Evolutionary conservation across 2,888 invertebrate species (phyloP).

Genomic region (Electrophaes corylata): DNA sequence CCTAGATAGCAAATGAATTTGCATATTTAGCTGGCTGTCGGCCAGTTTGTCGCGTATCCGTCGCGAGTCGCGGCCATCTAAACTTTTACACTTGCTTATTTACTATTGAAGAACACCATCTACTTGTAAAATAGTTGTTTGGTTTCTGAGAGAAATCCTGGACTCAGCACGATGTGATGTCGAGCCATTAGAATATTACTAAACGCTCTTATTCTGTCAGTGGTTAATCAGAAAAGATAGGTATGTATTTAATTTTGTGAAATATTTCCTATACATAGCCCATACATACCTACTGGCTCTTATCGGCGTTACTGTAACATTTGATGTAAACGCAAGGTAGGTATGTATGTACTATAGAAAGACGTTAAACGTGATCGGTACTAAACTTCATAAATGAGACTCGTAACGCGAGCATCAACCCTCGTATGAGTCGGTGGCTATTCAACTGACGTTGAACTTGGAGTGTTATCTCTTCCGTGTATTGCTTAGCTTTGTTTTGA

Average conservation of each 20-base stretch:
- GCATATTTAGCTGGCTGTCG: constrained; percentile 65
- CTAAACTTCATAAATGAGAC: constrained; percentile 19
- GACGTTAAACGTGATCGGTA: constrained; percentile 1
- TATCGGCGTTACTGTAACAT: not conserved
- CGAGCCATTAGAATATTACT: too few species aligned
- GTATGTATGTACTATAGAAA: too few species aligned
- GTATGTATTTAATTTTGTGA: constrained; percentile 21
- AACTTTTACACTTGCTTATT: constrained; percentile 42
- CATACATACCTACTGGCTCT: constrained; percentile 5
- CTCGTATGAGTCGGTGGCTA: constrained; percentile 13
- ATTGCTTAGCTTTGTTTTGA: constrained; percentile 7
- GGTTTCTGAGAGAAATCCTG: too few species aligned
- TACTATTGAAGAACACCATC: too few species aligned
- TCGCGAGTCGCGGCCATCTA: constrained; percentile 43
- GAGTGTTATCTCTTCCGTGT: constrained; percentile 27
- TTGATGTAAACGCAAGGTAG: not conserved
- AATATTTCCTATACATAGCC: constrained; percentile 1
- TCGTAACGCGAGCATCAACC: constrained; percentile 31
- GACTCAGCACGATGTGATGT: too few species aligned
- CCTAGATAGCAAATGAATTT: constrained; percentile 71
- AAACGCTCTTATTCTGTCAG: too few species aligned
- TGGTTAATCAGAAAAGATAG: too few species aligned
- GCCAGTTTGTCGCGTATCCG: constrained; percentile 63
- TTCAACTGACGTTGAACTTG: constrained; percentile 5
- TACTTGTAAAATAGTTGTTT: too few species aligned